These are phyloP conservation scores for Xenopus borealis DNA, from an alignment of 2,113 vertebrate species.

Conservation along the genomic window DNA sequence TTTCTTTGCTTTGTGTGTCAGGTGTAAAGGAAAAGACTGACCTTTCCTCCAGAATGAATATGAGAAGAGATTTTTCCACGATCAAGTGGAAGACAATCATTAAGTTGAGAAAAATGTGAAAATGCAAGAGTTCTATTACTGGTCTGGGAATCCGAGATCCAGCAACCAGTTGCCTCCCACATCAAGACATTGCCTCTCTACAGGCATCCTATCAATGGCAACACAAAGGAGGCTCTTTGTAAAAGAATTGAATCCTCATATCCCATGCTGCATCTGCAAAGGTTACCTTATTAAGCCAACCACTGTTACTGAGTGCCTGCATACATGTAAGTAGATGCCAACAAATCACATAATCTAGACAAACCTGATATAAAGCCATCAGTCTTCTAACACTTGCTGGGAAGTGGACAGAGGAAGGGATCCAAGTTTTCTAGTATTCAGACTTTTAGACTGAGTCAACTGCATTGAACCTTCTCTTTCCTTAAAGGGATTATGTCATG, in stretches of 20 bases:
- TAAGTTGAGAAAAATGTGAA: constrained; percentile 62
- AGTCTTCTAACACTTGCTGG: too few relatives aligned
- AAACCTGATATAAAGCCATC: too few relatives aligned
- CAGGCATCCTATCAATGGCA: constrained; percentile 72
- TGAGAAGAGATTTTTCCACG: constrained; percentile 49
- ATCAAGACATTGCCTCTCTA: constrained; percentile 50
- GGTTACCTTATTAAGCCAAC: constrained; percentile 98
- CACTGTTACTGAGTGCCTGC: constrained; percentile 97
- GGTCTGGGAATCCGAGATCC: constrained; percentile 48
- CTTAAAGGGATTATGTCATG: too few relatives aligned
- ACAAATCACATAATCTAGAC: too few relatives aligned
- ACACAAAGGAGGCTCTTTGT: constrained; percentile 87
- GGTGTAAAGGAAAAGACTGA: too few relatives aligned
- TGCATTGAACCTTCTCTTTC: too few relatives aligned
- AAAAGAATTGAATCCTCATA: constrained; percentile 95
- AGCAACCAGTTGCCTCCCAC: constrained; percentile 47
- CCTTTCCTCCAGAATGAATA: neutral
- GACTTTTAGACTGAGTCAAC: too few relatives aligned
- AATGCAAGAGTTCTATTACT: constrained; percentile 49
- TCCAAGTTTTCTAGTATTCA: too few relatives aligned
- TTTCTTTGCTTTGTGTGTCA: neutral
- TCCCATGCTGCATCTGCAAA: constrained; percentile 96
- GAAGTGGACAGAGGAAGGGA: too few relatives aligned
- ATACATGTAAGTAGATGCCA: constrained; percentile 87
- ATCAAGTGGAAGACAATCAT: constrained; percentile 10